Conservation (phyloP, 2,797 vertebrate species). For the Siniperca undulata region DNA sequence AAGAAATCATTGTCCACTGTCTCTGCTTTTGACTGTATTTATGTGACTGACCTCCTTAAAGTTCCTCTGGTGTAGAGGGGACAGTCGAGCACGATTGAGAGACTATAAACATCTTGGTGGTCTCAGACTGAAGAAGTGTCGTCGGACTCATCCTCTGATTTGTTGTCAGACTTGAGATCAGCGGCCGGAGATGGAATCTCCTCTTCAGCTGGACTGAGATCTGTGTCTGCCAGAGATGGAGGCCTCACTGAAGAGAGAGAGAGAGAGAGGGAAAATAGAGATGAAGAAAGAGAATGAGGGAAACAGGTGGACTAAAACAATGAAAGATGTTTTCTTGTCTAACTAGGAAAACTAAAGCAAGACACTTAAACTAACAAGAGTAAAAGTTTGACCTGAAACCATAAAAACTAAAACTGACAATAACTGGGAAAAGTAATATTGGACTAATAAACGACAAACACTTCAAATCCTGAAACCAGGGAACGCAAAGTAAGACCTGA, state of each 20-base stretch:
- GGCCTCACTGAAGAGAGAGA: slow-evolving; percentile 48
- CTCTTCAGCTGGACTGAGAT: slow-evolving; percentile 47
- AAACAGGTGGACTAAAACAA: background rate
- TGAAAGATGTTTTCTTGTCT: background rate
- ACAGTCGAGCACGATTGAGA: background rate
- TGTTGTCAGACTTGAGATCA: slow-evolving; percentile 34
- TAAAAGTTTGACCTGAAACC: background rate
- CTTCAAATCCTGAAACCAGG: background rate
- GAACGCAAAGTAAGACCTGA: background rate
- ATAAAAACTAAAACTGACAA: background rate
- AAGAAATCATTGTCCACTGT: background rate
- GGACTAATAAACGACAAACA: background rate
- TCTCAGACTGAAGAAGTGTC: slow-evolving; percentile 44
- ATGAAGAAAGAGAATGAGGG: background rate
- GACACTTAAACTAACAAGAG: background rate
- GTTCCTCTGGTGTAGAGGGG: background rate
- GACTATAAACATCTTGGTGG: background rate
- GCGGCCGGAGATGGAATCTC: background rate
- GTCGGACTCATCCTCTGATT: slow-evolving; percentile 61
- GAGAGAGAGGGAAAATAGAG: background rate
- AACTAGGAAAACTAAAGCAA: background rate
- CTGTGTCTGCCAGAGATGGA: slow-evolving; percentile 38
- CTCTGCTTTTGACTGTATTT: background rate
- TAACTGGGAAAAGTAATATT: too few relatives aligned
- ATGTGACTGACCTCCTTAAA: background rate